phyloP scores from a whole-genome alignment of 2,888 invertebrate species.

The Oxystoma pomonae region DNA sequence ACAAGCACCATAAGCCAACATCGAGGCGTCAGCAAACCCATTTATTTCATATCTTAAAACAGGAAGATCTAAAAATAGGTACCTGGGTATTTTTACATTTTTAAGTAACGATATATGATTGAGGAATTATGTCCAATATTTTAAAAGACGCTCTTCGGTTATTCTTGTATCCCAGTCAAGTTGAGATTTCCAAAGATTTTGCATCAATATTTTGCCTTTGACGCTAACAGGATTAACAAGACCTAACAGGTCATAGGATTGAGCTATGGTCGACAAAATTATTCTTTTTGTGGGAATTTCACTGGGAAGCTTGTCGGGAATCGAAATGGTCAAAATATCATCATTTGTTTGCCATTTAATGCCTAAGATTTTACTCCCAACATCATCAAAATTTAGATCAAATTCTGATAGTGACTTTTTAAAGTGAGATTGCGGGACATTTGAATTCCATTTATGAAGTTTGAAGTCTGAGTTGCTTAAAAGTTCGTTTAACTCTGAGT shows the following conservation, averaged over 20 bases:
- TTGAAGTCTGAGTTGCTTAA: too few species aligned
- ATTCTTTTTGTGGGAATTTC: too few species aligned
- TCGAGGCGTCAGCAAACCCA: conserved; percentile 20
- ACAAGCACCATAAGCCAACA: conserved; percentile 15
- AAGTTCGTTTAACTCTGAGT: too few species aligned
- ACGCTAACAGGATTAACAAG: conserved; percentile 18
- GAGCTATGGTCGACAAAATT: too few species aligned
- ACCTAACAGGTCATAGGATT: too few species aligned
- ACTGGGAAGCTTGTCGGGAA: too few species aligned
- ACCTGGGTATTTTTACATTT: conserved; percentile 16
- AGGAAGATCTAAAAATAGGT: conserved; percentile 8
- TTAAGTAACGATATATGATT: conserved; percentile 2
- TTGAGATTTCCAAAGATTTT: conserved; percentile 18
- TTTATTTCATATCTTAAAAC: conserved; percentile 14
- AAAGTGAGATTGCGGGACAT: too few species aligned
- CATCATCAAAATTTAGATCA: conserved; percentile 11
- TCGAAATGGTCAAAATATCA: too few species aligned
- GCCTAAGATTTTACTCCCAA: conserved; percentile 15
- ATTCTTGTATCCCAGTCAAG: conserved; percentile 17
- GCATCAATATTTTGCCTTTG: conserved; percentile 22
- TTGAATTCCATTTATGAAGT: too few species aligned
- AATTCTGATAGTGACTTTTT: not conserved
- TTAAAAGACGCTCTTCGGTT: conserved; percentile 6
- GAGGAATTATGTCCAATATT: conserved; percentile 15
- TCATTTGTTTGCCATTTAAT: conserved; percentile 12